phyloP scores from a whole-genome alignment of 2,888 invertebrate genomes.

The Trichopria drosophilae region DNA sequence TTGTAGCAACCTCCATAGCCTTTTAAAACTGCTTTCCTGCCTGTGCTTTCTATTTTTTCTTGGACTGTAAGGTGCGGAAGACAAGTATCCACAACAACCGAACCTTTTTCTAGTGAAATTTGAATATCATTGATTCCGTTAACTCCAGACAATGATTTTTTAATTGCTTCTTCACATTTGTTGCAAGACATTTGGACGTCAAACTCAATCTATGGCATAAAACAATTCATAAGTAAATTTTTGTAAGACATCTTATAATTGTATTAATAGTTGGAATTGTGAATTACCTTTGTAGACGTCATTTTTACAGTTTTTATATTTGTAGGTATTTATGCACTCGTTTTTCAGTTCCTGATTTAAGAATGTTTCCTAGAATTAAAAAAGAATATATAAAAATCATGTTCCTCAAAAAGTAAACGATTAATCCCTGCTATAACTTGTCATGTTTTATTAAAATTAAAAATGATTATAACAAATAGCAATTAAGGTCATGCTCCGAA shows the following conservation, averaged over 20 bases:
- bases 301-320: too few species aligned
- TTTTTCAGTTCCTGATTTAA: too few species aligned
- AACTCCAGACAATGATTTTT: conserved; percentile 54
- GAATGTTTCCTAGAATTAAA: too few species aligned
- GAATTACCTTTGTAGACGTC: conserved; percentile 35
- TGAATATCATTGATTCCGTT: conserved; percentile 61
- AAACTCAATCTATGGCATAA: conserved; percentile 64
- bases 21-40: conserved; percentile 74
- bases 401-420: too few species aligned
- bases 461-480: too few species aligned
- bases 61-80: conserved; percentile 63
- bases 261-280: too few species aligned
- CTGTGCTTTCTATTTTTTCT: conserved; percentile 63
- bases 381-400: too few species aligned
- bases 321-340: too few species aligned
- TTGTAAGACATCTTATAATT: too few species aligned
- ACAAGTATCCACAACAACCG: conserved; percentile 70
- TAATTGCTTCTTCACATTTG: conserved; percentile 61
- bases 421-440: too few species aligned
- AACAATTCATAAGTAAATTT: background rate
- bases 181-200: conserved; percentile 68
- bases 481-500: too few species aligned
- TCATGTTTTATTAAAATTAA: too few species aligned
- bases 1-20: conserved; percentile 79
- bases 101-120: conserved; percentile 65